Percentiles rank a stretch among this genome's conserved stretches.
Evolutionary conservation across 53 echinoderm and acorn worm species (phyloP).

Genomic region (Pentamera pediparva): DNA sequence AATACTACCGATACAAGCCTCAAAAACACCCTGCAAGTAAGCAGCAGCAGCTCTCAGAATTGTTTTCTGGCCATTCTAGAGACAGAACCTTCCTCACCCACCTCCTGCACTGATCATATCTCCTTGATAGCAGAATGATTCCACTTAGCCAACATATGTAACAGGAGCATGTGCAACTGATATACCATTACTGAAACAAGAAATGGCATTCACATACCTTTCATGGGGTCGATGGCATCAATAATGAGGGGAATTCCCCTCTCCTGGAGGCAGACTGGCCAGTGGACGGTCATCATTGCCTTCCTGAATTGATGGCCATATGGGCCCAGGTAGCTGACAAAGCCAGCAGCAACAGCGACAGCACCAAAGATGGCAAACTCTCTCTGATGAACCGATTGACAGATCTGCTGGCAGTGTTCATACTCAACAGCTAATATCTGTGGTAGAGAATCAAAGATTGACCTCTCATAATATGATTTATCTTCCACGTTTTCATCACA

Average conservation of each 20-base stretch:
- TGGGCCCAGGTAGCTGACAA: slow-evolving; percentile 87
- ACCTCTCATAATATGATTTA: background rate
- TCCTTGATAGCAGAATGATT: background rate
- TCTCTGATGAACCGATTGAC: slow-evolving; percentile 80
- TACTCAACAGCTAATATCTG: slow-evolving; percentile 90
- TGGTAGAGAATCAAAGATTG: background rate
- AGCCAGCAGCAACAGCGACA: slow-evolving; percentile 85
- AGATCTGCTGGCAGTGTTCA: slow-evolving; percentile 94
- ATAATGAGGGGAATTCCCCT: slow-evolving; percentile 93
- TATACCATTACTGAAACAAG: background rate
- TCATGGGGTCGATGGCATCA: slow-evolving; percentile 95
- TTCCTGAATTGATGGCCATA: slow-evolving; percentile 87
- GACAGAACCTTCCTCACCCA: too few species aligned
- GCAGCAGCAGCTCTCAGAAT: too few species aligned
- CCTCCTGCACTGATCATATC: too few species aligned
- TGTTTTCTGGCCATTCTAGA: too few species aligned
- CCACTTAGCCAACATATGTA: background rate
- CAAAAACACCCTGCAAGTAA: too few species aligned
- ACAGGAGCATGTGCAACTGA: background rate
- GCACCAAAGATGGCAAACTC: slow-evolving; percentile 90
- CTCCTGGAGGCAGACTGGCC: slow-evolving; percentile 93
- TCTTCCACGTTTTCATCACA: too few species aligned
- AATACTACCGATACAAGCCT: too few species aligned
- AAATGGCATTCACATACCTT: slow-evolving; percentile 72
- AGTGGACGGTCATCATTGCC: slow-evolving; percentile 89